These are phyloP conservation scores for Pao palembangensis DNA, from an alignment of 2,113 vertebrate species.

Conservation along the genomic window DNA sequence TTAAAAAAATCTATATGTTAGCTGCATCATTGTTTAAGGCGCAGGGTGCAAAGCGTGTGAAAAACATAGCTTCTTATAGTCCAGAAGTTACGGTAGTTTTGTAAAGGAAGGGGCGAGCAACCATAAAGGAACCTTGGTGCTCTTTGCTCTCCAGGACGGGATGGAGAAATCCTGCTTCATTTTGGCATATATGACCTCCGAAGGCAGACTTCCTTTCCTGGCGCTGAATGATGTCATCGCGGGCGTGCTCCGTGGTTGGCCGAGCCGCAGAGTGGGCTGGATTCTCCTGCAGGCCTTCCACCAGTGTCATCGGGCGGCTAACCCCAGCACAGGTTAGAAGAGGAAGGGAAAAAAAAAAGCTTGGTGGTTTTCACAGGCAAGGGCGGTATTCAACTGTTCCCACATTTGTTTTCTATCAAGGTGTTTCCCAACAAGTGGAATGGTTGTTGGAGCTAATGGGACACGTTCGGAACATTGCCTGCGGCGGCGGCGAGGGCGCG, in stretches of 20 bases:
- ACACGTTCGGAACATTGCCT: constrained; percentile 80
- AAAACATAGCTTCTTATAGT: too few relatives aligned
- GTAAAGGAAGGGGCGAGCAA: too few relatives aligned
- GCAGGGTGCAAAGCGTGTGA: too few relatives aligned
- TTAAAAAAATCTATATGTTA: too few relatives aligned
- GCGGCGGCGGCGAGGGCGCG: constrained; percentile 63
- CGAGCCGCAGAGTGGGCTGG: constrained; percentile 76
- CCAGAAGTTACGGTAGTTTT: too few relatives aligned
- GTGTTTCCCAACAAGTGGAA: constrained; percentile 84
- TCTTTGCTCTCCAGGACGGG: constrained; percentile 67
- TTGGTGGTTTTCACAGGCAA: too few relatives aligned
- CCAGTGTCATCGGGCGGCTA: constrained; percentile 80
- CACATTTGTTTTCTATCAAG: too few relatives aligned
- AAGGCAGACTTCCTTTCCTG: constrained; percentile 83
- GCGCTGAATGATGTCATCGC: constrained; percentile 78
- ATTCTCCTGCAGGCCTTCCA: constrained; percentile 84
- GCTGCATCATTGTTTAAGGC: too few relatives aligned
- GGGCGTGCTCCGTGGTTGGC: constrained; percentile 58
- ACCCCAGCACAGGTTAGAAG: constrained; percentile 82
- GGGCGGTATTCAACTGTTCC: too few relatives aligned
- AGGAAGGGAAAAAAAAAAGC: not conserved
- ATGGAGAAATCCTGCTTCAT: constrained; percentile 83
- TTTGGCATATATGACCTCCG: constrained; percentile 81
- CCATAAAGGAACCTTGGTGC: too few relatives aligned
- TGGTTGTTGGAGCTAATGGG: constrained; percentile 95